Evolutionary conservation across 2,113 vertebrate species (phyloP).

Genomic region (Sakesphorus luctuosus): DNA sequence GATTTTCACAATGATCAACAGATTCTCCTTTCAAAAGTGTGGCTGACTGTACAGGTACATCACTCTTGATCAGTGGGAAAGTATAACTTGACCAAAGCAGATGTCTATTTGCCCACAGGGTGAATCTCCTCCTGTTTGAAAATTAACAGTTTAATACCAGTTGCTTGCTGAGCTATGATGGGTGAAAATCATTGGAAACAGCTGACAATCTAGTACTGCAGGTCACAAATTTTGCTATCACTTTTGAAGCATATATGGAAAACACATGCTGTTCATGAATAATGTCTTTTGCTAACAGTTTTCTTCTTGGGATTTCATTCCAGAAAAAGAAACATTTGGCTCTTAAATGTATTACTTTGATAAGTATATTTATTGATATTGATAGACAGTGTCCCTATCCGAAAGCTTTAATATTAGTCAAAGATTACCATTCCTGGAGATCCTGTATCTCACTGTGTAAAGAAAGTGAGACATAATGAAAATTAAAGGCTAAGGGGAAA

Average conservation of each 20-base stretch:
- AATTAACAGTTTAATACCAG: neutral
- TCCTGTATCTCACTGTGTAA: neutral
- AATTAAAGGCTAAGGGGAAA: neutral
- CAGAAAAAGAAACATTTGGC: neutral
- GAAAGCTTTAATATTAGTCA: neutral
- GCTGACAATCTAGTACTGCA: neutral
- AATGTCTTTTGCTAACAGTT: neutral
- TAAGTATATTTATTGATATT: neutral
- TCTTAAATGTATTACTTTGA: neutral
- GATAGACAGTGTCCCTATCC: neutral
- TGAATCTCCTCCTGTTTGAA: neutral
- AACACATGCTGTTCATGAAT: neutral
- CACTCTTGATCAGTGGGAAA: neutral
- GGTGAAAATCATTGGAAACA: neutral
- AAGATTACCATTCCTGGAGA: neutral
- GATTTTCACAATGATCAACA: neutral
- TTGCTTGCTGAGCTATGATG: neutral
- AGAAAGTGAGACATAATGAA: neutral
- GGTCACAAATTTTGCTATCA: neutral
- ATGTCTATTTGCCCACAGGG: neutral
- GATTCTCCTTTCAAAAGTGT: neutral
- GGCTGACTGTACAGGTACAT: neutral
- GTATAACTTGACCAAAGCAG: neutral
- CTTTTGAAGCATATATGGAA: neutral
- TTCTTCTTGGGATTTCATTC: neutral